A percentile compares a stretch with the other conserved stretches of the same genome.
Conservation (phyloP, 2,888 invertebrate genomes). For the Ypsolopha sequella region DNA sequence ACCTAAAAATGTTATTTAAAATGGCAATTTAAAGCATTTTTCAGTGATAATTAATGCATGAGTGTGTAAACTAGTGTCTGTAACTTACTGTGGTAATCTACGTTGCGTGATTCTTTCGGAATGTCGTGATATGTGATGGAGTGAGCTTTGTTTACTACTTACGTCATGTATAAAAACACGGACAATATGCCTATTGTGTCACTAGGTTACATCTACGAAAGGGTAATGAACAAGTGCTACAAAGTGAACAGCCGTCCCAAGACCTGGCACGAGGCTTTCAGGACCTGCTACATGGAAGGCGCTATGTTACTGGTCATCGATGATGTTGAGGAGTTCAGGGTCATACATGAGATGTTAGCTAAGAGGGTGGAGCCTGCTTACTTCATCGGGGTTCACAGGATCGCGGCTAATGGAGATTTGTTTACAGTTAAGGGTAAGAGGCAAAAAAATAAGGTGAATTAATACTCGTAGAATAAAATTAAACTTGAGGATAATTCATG, state of each 20-base stretch:
- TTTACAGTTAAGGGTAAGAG: slow-evolving; percentile 9
- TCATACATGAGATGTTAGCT: background rate
- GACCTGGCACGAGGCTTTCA: slow-evolving; percentile 20
- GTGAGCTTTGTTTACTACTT: no score
- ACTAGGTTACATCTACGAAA: background rate
- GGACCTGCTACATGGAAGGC: slow-evolving; percentile 20
- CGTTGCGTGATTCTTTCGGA: no score
- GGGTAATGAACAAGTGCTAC: slow-evolving; percentile 10
- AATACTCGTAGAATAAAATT: no score
- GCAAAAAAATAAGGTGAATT: no score
- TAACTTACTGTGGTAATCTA: no score
- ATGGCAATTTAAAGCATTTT: no score
- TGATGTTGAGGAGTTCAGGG: background rate
- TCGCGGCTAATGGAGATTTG: slow-evolving; percentile 2
- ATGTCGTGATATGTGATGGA: no score
- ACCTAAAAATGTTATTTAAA: no score
- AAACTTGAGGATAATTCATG: no score
- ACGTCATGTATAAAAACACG: no score
- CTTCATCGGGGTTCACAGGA: slow-evolving; percentile 6
- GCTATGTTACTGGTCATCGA: slow-evolving; percentile 5
- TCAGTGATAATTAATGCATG: no score
- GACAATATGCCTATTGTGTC: background rate
- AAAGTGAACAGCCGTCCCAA: slow-evolving; percentile 16
- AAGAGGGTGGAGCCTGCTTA: background rate
- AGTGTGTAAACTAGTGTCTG: no score